Evolutionary conservation across 2,113 vertebrate species (phyloP).

Genomic region (Eolophus roseicapilla): DNA sequence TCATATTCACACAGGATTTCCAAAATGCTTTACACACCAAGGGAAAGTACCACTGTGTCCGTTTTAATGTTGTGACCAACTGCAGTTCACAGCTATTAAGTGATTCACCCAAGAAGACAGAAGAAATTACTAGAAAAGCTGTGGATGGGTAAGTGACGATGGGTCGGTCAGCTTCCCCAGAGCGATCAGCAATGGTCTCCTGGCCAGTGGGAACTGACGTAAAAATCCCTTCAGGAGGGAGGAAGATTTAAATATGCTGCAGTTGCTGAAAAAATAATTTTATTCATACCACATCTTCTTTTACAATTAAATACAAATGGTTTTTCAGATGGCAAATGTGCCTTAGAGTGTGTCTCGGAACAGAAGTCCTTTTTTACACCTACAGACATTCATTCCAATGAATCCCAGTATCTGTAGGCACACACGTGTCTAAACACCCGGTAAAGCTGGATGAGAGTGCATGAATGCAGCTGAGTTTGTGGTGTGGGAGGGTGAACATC

Average conservation of each 20-base stretch:
- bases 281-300: neutral
- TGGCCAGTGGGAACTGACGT: neutral
- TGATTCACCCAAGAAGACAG: neutral
- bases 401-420: neutral
- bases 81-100: neutral
- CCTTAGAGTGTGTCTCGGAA: neutral
- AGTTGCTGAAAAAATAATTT: constrained; percentile 12
- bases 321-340: neutral
- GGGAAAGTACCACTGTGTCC: neutral
- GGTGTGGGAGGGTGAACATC: neutral
- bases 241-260: neutral
- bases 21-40: neutral
- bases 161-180: neutral
- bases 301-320: constrained; percentile 7
- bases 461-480: neutral
- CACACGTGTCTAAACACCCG: rapidly evolving
- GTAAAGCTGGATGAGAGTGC: neutral
- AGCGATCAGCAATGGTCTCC: neutral
- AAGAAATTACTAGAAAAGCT: neutral
- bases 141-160: neutral
- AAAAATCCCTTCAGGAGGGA: neutral
- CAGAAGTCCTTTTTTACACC: constrained; percentile 1
- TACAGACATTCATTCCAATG: neutral
- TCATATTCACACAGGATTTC: neutral
- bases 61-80: neutral